Evolutionary conservation across 2,113 vertebrate species (phyloP).

Genomic region (Butorides virescens): DNA sequence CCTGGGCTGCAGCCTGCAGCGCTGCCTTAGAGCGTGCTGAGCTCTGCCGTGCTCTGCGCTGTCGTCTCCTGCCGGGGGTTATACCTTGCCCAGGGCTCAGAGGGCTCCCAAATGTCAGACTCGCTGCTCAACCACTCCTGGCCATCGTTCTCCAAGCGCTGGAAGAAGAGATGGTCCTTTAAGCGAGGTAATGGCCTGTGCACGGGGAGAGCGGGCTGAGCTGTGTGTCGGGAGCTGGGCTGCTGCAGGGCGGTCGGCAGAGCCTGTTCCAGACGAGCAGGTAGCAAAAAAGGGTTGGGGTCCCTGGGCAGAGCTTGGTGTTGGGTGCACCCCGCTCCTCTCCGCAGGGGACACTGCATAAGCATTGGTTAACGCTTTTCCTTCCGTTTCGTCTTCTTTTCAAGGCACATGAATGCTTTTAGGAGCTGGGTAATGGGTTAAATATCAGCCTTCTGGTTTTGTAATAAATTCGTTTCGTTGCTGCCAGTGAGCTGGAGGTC

Average conservation of each 20-base stretch:
- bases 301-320: neutral
- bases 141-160: slow-evolving; percentile 94
- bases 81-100: neutral
- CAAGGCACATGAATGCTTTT: neutral
- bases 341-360: neutral
- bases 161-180: slow-evolving; percentile 94
- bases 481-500: neutral
- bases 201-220: neutral
- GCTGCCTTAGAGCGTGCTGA: slow-evolving; percentile 19
- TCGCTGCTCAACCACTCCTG: slow-evolving; percentile 93
- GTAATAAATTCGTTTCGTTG: neutral
- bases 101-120: slow-evolving; percentile 80
- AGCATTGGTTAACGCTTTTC: neutral
- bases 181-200: slow-evolving; percentile 85
- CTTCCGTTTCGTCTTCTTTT: neutral
- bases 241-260: neutral
- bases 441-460: slow-evolving; percentile 33
- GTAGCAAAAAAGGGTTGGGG: neutral
- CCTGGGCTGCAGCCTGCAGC: slow-evolving; percentile 62
- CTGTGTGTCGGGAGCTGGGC: neutral
- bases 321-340: accelerated
- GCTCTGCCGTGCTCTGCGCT: neutral
- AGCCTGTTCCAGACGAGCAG: neutral
- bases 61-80: neutral
- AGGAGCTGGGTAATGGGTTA: slow-evolving; percentile 25